A percentile compares a stretch with the other conserved stretches of the same genome.
Evolutionary conservation across 2,797 vertebrate genomes (phyloP).

Genomic region (Varecia variegata): DNA sequence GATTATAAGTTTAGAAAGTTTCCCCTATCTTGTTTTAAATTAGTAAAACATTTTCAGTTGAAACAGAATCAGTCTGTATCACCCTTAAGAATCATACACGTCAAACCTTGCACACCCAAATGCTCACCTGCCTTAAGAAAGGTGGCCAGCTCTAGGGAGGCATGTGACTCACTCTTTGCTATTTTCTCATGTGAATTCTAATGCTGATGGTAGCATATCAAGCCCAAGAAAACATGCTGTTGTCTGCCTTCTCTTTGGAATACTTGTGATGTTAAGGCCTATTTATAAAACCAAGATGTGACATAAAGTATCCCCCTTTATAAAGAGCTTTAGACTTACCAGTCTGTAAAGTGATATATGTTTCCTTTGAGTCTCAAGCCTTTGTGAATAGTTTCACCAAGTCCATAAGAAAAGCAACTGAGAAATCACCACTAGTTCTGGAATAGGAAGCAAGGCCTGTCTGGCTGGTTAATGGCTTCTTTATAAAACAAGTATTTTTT

Average conservation of each 20-base stretch:
- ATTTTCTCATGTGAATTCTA: background rate
- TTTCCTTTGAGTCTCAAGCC: background rate
- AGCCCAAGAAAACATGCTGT: background rate
- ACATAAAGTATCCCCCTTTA: background rate
- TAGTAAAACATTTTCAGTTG: background rate
- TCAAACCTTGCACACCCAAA: background rate
- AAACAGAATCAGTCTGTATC: background rate
- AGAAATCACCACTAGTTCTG: background rate
- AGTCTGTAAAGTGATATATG: background rate
- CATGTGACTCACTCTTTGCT: background rate
- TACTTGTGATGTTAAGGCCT: background rate
- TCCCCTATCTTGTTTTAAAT: background rate
- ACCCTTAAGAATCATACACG: background rate
- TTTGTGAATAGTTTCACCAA: background rate
- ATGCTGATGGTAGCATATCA: background rate
- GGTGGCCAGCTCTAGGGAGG: background rate
- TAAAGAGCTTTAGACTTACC: background rate
- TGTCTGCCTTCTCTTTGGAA: background rate
- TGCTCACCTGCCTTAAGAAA: background rate
- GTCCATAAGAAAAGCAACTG: background rate
- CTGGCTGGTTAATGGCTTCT: background rate
- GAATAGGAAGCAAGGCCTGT: background rate
- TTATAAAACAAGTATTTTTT: background rate
- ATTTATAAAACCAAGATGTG: background rate
- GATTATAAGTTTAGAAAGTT: background rate